Conservation (phyloP, 2,797 vertebrate species). For the Phoxinus dragarum region DNA sequence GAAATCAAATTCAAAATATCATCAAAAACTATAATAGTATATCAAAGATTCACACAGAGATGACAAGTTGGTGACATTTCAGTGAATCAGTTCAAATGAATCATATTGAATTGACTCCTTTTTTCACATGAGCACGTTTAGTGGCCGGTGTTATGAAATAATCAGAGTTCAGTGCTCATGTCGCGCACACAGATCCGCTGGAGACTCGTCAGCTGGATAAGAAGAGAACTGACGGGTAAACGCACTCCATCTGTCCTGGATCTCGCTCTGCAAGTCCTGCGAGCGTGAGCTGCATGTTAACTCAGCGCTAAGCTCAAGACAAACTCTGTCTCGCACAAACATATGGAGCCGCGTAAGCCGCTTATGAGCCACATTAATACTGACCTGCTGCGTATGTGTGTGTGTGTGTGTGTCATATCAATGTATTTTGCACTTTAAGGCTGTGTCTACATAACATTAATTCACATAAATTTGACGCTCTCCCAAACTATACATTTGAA, state of each 20-base stretch:
- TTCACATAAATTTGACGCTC: too few species aligned
- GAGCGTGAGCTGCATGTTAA: constrained; percentile 59
- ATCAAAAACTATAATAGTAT: not conserved
- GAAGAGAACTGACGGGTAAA: not conserved
- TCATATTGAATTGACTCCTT: not conserved
- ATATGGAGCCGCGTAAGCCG: constrained; percentile 79
- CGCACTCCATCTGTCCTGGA: constrained; percentile 1
- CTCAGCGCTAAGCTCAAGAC: constrained; percentile 64
- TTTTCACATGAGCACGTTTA: not conserved
- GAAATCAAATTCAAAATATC: not conserved
- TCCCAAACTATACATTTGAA: too few species aligned
- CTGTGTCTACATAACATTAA: too few species aligned
- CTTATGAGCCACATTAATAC: constrained; percentile 78
- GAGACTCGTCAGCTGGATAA: not conserved
- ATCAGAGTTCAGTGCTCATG: not conserved
- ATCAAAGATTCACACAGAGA: not conserved
- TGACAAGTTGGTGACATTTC: not conserved
- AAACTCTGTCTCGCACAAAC: constrained; percentile 72
- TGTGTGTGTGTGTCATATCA: not conserved
- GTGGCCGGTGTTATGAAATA: not conserved
- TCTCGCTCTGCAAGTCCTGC: constrained; percentile 10
- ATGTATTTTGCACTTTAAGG: too few species aligned
- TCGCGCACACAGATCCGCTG: not conserved
- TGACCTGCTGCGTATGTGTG: constrained; percentile 61
- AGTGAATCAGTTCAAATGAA: not conserved